These are phyloP conservation scores for Astur gentilis DNA, from an alignment of 2,113 vertebrate species.

Conservation along the genomic window DNA sequence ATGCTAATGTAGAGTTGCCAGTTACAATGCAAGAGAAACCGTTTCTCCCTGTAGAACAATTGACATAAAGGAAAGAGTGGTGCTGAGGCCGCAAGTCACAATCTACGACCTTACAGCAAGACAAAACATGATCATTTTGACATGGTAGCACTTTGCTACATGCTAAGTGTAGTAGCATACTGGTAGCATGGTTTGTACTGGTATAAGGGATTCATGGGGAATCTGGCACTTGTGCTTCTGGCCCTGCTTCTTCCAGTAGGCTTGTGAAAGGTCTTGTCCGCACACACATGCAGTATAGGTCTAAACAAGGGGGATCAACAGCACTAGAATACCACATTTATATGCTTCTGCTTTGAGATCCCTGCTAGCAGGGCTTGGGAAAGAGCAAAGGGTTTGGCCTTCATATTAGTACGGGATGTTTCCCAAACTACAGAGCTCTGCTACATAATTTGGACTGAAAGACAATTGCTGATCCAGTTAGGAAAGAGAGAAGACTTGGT, in stretches of 20 bases:
- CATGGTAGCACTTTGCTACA: neutral
- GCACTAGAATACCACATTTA: neutral
- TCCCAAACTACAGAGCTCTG: neutral
- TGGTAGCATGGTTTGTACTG: neutral
- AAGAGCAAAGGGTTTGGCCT: neutral
- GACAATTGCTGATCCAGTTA: neutral
- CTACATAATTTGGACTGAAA: neutral
- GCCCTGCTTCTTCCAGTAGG: neutral
- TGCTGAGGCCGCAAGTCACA: neutral
- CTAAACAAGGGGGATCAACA: neutral
- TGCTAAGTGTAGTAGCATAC: neutral
- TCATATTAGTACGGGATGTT: neutral
- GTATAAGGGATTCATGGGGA: neutral
- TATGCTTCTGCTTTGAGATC: neutral
- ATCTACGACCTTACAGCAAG: neutral
- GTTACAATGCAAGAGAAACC: neutral
- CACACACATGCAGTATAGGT: accelerated
- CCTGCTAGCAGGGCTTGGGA: neutral
- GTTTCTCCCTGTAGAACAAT: neutral
- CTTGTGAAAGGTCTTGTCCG: neutral
- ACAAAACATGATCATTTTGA: neutral
- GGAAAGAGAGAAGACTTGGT: neutral
- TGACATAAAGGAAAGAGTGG: neutral
- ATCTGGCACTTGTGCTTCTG: neutral
- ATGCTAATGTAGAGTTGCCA: neutral